Base-by-base conservation (phyloP, 1,140 invertebrate genomes). In the Drosophila repletoides region DNA sequence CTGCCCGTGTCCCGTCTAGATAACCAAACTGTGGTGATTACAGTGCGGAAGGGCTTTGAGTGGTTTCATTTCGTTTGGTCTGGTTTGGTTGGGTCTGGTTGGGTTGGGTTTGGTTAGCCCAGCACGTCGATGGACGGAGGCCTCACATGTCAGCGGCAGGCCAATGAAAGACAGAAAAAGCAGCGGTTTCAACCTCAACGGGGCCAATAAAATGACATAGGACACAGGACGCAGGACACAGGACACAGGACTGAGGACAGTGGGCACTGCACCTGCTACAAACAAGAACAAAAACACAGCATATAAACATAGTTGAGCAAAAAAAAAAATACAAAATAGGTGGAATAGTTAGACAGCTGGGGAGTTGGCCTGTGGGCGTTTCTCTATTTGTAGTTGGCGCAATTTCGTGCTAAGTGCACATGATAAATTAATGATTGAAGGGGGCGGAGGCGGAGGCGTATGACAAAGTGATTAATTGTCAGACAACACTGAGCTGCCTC, bases 391-490 rank as follows among this genome's bases (percentile, higher is more conserved):
- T 58, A 31, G 69, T 69, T 77, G 74, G 56, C 70, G 75, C 58
- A 79, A 79, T 79, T 79, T 79, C 74, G 64, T 65, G 65, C 75
- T 79, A 79, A 79, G 69, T 79, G 75, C 75, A 79, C 75, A 73
- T 73, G 75, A 79, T 79, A 79, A 79, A 79, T 79, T 79, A 79
- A 79, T 79, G 75, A 79, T 79, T 79, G 75, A 53, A 36, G 53
- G 53, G 33, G 21, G 21, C 14, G 21, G 21, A 10, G 14, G 12
- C 29, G 38, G 7, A 41, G 43, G 36, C 22, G 38, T 53, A 77
- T 77, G 68, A 74, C 75, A 79, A 79, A 79, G 75, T 79, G 75
- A 79, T 79, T 79, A 79, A 79, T 79, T 79, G 69, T 72, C 74
- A 72, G 64, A 15, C 36, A 55, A 41, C 21, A 33, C 43, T 33